Evolutionary conservation across 2,113 vertebrate species (phyloP), one percentile per base, ranked within the genome.

Genomic region (Carettochelys insculpta): DNA sequence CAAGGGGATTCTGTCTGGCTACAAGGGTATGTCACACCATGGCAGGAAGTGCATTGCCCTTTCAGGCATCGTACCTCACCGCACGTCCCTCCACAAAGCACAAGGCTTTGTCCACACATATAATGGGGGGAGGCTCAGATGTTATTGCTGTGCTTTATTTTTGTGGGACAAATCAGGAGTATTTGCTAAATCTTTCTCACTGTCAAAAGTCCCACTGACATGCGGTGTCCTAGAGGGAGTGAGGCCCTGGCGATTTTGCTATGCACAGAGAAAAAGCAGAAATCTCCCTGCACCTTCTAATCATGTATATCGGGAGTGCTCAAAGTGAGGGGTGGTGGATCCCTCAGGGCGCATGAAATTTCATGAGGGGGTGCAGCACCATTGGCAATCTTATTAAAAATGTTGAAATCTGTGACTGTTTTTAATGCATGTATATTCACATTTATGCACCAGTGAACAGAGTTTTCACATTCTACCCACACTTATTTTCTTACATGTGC

Each of bases 141-240:
- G 2, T 38, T 88, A 38, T 38, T 51, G 22, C 77, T 68, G 84
- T 34, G 11, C 5, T 51, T 47, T 12, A 34, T 6, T 51, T 29
- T 38, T 43, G 17, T 6, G 2, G n/a, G 34, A 2, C 22, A 61
- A 9, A 11, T 43, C 80, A 31, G n/a, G 6, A 2, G 1, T 11
- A 1, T 48, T 24, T 82, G 19, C 11, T 76, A 16, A 29, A 31
- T 51, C 34, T 5, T 54, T 82, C 43, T 6, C 45, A 4, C 3
- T n/a, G 47, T 22, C 52, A 38, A 22, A 50, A 75, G 24, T 50
- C 34, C n/a, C 13, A 1, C 0, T 19, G 58, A 20, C n/a, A 79
- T 14, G 25, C 16, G 82, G 48, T 76, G 54, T 65, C 29, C n/a
- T 25, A 43, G 22, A 73, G 22, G 5, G 38, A 22, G 3, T 43